A percentile compares a stretch with the other conserved stretches of the same genome.
phyloP scores from a whole-genome alignment of 2,113 vertebrate genomes.

The Pipra filicauda region DNA sequence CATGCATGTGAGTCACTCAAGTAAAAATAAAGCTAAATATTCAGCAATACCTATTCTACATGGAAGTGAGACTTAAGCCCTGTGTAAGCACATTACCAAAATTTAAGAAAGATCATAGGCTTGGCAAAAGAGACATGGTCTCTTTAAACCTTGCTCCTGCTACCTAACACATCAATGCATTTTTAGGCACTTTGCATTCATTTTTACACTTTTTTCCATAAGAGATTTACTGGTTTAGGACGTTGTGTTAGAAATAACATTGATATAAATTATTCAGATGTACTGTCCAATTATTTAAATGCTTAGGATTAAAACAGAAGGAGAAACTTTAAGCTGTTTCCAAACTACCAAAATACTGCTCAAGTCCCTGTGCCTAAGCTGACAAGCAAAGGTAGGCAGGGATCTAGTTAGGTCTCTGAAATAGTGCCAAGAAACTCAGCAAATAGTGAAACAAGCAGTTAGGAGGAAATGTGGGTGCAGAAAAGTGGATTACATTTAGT shows the following conservation, averaged over 20 bases:
- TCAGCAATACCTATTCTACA: not conserved
- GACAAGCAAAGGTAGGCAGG: not conserved
- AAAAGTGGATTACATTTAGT: not conserved
- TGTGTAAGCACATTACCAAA: not conserved
- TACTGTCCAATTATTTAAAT: not conserved
- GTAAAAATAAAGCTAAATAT: not conserved
- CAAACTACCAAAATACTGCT: not conserved
- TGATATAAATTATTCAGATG: not conserved
- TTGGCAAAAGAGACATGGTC: not conserved
- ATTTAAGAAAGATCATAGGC: not conserved
- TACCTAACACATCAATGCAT: not conserved
- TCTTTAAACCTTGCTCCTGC: not conserved
- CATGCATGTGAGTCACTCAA: not conserved
- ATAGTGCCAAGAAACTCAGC: not conserved
- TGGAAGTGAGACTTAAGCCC: not conserved
- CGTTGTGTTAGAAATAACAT: not conserved
- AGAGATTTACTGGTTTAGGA: not conserved
- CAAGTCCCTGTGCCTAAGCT: accelerated
- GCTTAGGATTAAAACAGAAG: not conserved
- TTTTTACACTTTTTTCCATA: not conserved
- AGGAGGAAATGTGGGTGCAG: not conserved
- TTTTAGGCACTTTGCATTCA: not conserved
- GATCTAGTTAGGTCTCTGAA: not conserved
- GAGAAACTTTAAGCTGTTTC: not conserved
- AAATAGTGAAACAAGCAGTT: not conserved